phyloP scores from a whole-genome alignment of 2,113 vertebrate genomes.

The Leptobrachium ailaonicum region DNA sequence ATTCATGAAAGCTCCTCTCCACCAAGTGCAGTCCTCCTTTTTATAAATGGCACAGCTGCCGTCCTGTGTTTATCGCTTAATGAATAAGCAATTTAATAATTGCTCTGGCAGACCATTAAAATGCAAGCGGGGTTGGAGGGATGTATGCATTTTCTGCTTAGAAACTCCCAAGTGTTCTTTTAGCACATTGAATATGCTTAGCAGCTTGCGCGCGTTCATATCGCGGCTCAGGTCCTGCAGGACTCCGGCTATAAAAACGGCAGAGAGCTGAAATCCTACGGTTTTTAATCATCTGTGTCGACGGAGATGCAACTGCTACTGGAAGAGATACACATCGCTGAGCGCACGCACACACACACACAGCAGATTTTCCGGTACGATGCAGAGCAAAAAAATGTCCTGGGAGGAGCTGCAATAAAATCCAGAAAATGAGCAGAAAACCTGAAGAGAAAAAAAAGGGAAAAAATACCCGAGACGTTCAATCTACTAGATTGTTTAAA shows the following conservation, averaged over 20 bases:
- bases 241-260: constrained; percentile 21
- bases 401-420: background rate
- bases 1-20: constrained; percentile 24
- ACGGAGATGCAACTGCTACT: constrained; percentile 22
- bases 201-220: constrained; percentile 25
- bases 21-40: constrained; percentile 22
- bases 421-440: background rate
- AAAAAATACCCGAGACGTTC: background rate
- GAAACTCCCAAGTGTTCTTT: constrained; percentile 42
- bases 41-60: constrained; percentile 46
- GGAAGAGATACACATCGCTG: constrained; percentile 23
- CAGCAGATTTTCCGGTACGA: background rate
- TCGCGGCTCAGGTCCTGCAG: constrained; percentile 24
- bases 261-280: constrained; percentile 20
- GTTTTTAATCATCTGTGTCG: constrained; percentile 44
- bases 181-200: constrained; percentile 47
- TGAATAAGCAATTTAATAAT: constrained; percentile 50
- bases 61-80: constrained; percentile 49
- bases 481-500: background rate
- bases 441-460: too few relatives aligned
- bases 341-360: background rate
- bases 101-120: constrained; percentile 48
- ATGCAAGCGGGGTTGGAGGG: constrained; percentile 28
- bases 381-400: background rate
- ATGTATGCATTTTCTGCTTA: constrained; percentile 31